Evolutionary conservation across 2,888 invertebrate genomes (phyloP).

Genomic region (Barypeithes pellucidus): DNA sequence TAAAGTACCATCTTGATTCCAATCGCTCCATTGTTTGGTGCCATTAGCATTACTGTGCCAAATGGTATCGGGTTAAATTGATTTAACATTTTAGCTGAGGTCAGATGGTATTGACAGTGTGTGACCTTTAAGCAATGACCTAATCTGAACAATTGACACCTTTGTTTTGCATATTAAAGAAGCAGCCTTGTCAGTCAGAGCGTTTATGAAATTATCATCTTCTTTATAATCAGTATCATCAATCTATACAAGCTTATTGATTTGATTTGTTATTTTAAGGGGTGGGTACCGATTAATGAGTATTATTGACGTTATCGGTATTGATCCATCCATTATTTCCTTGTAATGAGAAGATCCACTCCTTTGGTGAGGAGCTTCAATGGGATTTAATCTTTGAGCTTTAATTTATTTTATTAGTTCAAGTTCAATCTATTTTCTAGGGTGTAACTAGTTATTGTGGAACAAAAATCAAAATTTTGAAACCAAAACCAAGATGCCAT

Average conservation of each 20-base stretch:
- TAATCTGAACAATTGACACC: background rate
- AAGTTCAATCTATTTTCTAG: no score
- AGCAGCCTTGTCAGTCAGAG: background rate
- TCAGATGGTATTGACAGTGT: background rate
- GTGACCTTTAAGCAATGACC: background rate
- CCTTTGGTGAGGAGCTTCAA: background rate
- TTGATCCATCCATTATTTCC: background rate
- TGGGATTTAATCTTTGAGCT: no score
- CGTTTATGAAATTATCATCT: background rate
- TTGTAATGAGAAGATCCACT: background rate
- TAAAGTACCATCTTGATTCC: constrained; percentile 45
- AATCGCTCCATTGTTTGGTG: constrained; percentile 3
- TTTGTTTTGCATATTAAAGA: no score
- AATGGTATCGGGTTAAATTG: constrained; percentile 11
- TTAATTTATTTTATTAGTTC: no score
- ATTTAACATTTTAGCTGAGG: constrained; percentile 15
- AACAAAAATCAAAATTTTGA: no score
- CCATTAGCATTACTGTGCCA: constrained; percentile 18
- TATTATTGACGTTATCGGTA: background rate
- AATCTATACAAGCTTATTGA: background rate
- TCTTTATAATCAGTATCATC: no score
- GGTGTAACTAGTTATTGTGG: no score
- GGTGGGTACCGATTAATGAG: background rate
- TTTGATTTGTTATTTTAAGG: background rate
- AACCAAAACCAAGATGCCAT: no score